A percentile compares a stretch with the other conserved stretches of the same genome.
These are phyloP conservation scores for Diplodus puntazzo DNA, from an alignment of 2,797 vertebrate genomes.

Conservation along the genomic window DNA sequence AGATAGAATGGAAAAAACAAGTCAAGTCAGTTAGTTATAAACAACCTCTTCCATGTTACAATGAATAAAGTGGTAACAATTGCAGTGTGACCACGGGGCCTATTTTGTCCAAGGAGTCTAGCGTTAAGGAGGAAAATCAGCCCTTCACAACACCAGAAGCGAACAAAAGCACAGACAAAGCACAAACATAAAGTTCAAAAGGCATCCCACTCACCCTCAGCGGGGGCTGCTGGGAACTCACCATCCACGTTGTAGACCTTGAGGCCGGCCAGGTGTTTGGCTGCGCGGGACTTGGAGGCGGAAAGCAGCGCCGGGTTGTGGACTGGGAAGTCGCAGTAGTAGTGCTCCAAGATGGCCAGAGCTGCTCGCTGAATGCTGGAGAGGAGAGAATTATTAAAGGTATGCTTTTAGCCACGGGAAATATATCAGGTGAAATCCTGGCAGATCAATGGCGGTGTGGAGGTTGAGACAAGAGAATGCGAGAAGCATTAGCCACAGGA, in stretches of 20 bases:
- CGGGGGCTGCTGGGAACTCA: constrained; percentile 82
- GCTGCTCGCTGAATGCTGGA: constrained; percentile 91
- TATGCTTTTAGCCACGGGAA: not conserved
- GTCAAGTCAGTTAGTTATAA: too few species aligned
- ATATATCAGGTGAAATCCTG: not conserved
- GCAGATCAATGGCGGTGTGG: not conserved
- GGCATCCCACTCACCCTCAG: constrained; percentile 74
- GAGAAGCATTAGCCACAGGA: constrained; percentile 24
- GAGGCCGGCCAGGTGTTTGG: constrained; percentile 91
- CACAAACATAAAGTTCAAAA: constrained; percentile 13
- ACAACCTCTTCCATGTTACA: not conserved
- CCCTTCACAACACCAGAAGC: not conserved
- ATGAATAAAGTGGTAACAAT: not conserved
- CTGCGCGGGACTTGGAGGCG: constrained; percentile 89
- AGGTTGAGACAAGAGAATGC: not conserved
- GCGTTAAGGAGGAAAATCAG: not conserved
- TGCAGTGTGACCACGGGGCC: too few species aligned
- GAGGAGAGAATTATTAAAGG: not conserved
- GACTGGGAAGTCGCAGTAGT: constrained; percentile 92
- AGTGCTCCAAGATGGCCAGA: constrained; percentile 91
- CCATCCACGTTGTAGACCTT: constrained; percentile 95
- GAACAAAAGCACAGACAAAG: constrained; percentile 5
- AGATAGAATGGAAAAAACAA: too few species aligned
- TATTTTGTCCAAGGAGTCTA: not conserved
- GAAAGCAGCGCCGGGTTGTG: constrained; percentile 90